Conservation (phyloP, 2,888 invertebrate species). For the Buathra laborator region DNA sequence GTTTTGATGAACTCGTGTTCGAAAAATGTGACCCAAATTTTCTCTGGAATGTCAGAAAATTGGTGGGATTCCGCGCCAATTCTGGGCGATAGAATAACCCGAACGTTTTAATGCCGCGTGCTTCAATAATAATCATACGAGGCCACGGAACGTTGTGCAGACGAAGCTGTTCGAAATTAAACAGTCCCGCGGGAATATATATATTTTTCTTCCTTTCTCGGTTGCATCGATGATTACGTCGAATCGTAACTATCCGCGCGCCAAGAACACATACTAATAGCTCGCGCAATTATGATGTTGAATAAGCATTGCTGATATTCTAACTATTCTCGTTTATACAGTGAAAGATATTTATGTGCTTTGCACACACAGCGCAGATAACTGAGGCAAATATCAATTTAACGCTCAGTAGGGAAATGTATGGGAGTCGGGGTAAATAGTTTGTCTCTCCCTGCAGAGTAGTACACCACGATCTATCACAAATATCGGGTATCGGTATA, state of each 20-base stretch:
- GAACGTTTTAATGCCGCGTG: background rate
- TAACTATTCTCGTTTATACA: background rate
- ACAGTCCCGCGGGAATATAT: background rate
- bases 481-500: background rate
- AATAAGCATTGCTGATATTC: constrained; percentile 5
- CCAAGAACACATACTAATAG: background rate
- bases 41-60: too few species aligned
- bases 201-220: background rate
- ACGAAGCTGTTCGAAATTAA: background rate
- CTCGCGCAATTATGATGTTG: constrained; percentile 4
- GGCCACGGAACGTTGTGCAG: background rate
- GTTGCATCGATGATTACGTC: background rate
- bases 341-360: background rate
- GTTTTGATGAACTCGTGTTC: too few species aligned
- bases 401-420: constrained; percentile 2
- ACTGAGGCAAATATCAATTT: constrained; percentile 33
- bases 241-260: background rate
- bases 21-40: too few species aligned
- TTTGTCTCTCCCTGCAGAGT: constrained; percentile 9
- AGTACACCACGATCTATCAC: background rate
- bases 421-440: background rate
- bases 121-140: background rate
- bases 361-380: background rate
- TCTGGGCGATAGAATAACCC: constrained; percentile 11
- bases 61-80: background rate